phyloP scores from a whole-genome alignment of 2,113 vertebrate species.

The Willisornis vidua region DNA sequence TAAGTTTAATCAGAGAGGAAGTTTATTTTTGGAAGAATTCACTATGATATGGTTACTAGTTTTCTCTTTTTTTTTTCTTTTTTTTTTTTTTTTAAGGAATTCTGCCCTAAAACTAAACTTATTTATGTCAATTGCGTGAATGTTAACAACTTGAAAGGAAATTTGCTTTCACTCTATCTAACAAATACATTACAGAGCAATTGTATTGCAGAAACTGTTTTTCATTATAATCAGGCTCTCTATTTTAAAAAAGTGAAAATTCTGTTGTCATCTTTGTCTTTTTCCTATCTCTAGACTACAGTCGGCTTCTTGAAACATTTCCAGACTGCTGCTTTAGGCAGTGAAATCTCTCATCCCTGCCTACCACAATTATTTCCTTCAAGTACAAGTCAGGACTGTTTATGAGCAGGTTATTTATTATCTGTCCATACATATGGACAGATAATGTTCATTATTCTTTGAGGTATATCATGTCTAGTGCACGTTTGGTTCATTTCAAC shows the following conservation, averaged over 20 bases:
- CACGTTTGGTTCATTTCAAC: not conserved
- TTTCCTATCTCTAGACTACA: not conserved
- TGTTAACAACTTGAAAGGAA: not conserved
- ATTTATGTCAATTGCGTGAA: not conserved
- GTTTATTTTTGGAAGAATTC: not conserved
- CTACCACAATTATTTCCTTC: not conserved
- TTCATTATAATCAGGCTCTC: not conserved
- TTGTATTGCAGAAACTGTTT: not conserved
- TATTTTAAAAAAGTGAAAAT: not conserved
- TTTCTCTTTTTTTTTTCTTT: not conserved
- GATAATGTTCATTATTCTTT: not conserved
- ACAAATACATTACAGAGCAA: not conserved
- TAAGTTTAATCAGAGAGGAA: not conserved
- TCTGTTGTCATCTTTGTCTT: not conserved
- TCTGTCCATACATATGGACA: not conserved
- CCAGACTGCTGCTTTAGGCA: not conserved
- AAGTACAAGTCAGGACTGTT: not conserved
- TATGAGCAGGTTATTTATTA: not conserved
- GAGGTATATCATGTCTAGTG: too few relatives aligned
- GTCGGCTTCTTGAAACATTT: not conserved
- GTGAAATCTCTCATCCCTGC: not conserved
- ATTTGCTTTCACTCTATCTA: not conserved
- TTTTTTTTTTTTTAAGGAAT: not conserved
- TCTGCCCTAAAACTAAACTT: not conserved
- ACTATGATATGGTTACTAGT: not conserved